phyloP scores from a whole-genome alignment of 2,113 vertebrate genomes.

The Sylvietta virens region DNA sequence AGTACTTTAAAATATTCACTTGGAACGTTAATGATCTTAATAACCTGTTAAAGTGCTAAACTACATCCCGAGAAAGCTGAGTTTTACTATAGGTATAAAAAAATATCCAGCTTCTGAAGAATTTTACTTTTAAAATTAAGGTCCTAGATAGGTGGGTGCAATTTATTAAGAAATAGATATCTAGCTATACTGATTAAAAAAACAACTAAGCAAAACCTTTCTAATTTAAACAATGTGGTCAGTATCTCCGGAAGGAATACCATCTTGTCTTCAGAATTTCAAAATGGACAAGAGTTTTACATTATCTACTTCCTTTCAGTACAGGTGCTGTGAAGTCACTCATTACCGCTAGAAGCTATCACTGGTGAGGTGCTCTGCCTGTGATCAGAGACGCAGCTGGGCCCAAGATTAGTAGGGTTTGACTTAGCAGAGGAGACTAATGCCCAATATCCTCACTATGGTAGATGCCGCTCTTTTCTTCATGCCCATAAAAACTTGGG shows the following conservation, averaged over 20 bases:
- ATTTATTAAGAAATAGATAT: not conserved
- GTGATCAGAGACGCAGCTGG: not conserved
- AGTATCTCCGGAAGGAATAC: not conserved
- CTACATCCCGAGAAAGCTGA: not conserved
- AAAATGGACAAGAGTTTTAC: not conserved
- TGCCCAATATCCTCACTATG: not conserved
- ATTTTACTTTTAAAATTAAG: not conserved
- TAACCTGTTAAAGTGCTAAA: not conserved
- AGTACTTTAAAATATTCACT: not conserved
- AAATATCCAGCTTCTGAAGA: not conserved
- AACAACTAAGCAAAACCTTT: not conserved
- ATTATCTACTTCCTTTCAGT: not conserved
- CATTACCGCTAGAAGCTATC: not conserved
- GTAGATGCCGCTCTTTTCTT: not conserved
- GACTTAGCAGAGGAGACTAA: not conserved
- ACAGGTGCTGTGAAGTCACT: not conserved
- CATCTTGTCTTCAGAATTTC: not conserved
- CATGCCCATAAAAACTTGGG: rapidly evolving
- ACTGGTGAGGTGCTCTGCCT: not conserved
- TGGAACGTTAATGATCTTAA: not conserved
- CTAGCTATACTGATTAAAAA: not conserved
- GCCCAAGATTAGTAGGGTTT: not conserved
- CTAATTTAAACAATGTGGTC: not conserved
- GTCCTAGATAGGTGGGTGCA: not conserved
- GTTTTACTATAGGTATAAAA: not conserved